Evolutionary conservation across 2,113 vertebrate species (phyloP).

Genomic region (western clawed frog (Xenopus tropicalis)): UCB_Xtro_10.0 CM004448.2:93742001-93742500

Average conservation of each 20-base stretch:
- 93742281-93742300: not conserved
- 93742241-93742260: not conserved
- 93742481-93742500: constrained; percentile 50
- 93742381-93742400: constrained; percentile 11
- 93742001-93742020: too few species aligned
- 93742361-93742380: constrained; percentile 30
- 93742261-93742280: not conserved
- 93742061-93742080: constrained; percentile 15
- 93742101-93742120: not conserved
- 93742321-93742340: not conserved
- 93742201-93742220: not conserved
- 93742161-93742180: not conserved
- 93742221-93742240: not conserved
- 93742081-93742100: not conserved
- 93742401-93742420: constrained; percentile 38
- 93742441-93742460: constrained; percentile 37
- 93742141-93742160: constrained; percentile 3
- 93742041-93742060: too few species aligned
- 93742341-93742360: constrained; percentile 6
- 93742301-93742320: constrained; percentile 4
- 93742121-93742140: not conserved
- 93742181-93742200: not conserved
- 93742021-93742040: too few species aligned
- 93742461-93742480: constrained; percentile 43
- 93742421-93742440: constrained; percentile 17